Conservation (phyloP, 2,797 vertebrate species). For the Malacoctenus gilli region DNA sequence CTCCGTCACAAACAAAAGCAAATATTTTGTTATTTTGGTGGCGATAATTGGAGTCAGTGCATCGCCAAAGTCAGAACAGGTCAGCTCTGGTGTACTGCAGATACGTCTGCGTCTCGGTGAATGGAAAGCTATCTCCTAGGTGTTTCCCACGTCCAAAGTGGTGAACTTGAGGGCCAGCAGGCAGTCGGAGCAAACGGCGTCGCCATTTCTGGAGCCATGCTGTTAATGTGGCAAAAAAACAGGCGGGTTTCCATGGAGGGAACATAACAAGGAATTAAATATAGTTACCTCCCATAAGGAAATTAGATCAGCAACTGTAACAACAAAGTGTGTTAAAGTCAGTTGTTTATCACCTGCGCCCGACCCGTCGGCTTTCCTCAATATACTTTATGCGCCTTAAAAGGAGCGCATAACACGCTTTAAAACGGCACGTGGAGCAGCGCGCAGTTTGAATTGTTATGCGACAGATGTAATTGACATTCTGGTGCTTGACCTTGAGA, state of each 20-base stretch:
- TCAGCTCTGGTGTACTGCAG: neutral
- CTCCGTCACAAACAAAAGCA: neutral
- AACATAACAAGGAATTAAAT: slow-evolving; percentile 65
- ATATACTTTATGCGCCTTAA: slow-evolving; percentile 4
- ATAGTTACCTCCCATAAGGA: slow-evolving; percentile 48
- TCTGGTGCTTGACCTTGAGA: slow-evolving; percentile 51
- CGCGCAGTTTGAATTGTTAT: slow-evolving; percentile 5
- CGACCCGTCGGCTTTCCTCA: slow-evolving; percentile 25
- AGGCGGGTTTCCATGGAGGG: slow-evolving; percentile 66
- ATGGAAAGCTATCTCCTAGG: slow-evolving; percentile 1
- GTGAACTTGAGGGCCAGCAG: slow-evolving; percentile 1
- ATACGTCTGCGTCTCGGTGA: neutral
- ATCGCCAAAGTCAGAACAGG: neutral
- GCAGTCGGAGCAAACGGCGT: neutral
- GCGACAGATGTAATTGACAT: slow-evolving; percentile 14
- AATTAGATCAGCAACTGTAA: slow-evolving; percentile 68
- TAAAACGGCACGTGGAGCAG: slow-evolving; percentile 9
- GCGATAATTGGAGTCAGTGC: neutral
- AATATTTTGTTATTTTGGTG: neutral
- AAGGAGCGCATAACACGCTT: slow-evolving; percentile 18
- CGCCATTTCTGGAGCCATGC: slow-evolving; percentile 29
- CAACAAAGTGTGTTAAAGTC: slow-evolving; percentile 63
- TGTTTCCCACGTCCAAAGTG: neutral
- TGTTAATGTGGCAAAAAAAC: slow-evolving; percentile 53
- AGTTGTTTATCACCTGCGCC: slow-evolving; percentile 31